Percentiles rank a stretch among this genome's conserved stretches.
Conservation (phyloP, 92 coral and sea anemone genomes). For the Paramuricea clavata region DNA sequence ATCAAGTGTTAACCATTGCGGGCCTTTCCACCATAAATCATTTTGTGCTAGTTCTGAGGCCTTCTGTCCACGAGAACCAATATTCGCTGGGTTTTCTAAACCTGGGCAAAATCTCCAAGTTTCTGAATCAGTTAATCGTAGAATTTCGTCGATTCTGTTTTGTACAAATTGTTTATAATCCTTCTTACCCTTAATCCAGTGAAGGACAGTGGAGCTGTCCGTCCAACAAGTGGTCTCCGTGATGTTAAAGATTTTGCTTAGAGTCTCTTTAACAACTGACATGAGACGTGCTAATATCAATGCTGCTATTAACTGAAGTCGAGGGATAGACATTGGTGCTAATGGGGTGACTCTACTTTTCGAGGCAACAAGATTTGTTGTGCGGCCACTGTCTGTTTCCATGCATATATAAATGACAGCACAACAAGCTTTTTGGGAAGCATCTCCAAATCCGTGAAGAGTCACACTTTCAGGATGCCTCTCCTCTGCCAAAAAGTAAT, state of each 20-base stretch:
- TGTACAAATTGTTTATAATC: conserved; percentile 64
- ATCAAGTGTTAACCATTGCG: conserved; percentile 26
- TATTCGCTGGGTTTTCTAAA: background rate
- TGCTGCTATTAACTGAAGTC: conserved; percentile 69
- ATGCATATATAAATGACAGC: conserved; percentile 61
- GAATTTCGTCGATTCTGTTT: conserved; percentile 68
- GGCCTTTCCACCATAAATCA: conserved; percentile 47
- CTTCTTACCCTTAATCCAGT: conserved; percentile 52
- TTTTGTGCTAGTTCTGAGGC: conserved; percentile 22
- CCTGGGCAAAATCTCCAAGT: background rate
- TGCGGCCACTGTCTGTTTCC: conserved; percentile 52
- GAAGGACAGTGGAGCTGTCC: conserved; percentile 67
- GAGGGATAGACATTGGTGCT: conserved; percentile 54
- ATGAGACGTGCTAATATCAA: too few species aligned
- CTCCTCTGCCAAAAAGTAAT: conserved; percentile 17
- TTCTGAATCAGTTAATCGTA: conserved; percentile 16
- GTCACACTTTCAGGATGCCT: background rate
- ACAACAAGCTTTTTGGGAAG: conserved; percentile 62
- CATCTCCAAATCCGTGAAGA: conserved; percentile 68
- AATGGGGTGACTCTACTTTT: conserved; percentile 65
- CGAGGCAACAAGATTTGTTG: conserved; percentile 59
- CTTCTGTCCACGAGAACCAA: conserved; percentile 36
- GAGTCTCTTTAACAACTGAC: too few species aligned
- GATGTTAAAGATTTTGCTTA: too few species aligned
- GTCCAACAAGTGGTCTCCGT: conserved; percentile 57